A percentile compares a stretch with the other conserved stretches of the same genome.
These are phyloP conservation scores for Oligia strigilis DNA, from an alignment of 2,888 invertebrate genomes.

Conservation along the genomic window DNA sequence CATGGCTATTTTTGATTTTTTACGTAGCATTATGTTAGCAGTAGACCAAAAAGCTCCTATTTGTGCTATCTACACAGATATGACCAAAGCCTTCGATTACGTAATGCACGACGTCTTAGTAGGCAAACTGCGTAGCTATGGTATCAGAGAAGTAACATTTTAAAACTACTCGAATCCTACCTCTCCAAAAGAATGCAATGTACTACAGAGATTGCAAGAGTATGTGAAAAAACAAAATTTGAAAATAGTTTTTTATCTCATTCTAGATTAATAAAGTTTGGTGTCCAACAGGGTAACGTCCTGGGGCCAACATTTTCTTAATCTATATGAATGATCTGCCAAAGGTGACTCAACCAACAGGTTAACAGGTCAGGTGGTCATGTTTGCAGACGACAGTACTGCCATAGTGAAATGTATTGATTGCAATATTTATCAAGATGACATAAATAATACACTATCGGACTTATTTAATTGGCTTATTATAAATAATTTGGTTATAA, in stretches of 20 bases:
- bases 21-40: background rate
- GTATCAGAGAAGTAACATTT: background rate
- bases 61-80: too few species aligned
- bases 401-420: conserved; percentile 1
- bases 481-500: too few species aligned
- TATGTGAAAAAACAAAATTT: too few species aligned
- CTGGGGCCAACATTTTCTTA: background rate
- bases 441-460: conserved; percentile 9
- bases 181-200: background rate
- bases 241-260: background rate
- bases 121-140: background rate
- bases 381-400: conserved; percentile 8
- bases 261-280: background rate
- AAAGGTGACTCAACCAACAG: background rate
- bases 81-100: background rate
- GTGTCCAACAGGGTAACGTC: background rate
- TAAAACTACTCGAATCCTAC: background rate
- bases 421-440: background rate
- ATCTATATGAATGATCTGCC: too few species aligned
- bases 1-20: background rate
- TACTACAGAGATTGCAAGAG: background rate
- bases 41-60: background rate
- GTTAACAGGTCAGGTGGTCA: too few species aligned
- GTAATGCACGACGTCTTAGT: conserved; percentile 2
- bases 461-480: background rate